A percentile compares a stretch with the other conserved stretches of the same genome.
Evolutionary conservation across 1,140 invertebrate genomes (phyloP).

Genomic region (Phymastichus coffea): DNA sequence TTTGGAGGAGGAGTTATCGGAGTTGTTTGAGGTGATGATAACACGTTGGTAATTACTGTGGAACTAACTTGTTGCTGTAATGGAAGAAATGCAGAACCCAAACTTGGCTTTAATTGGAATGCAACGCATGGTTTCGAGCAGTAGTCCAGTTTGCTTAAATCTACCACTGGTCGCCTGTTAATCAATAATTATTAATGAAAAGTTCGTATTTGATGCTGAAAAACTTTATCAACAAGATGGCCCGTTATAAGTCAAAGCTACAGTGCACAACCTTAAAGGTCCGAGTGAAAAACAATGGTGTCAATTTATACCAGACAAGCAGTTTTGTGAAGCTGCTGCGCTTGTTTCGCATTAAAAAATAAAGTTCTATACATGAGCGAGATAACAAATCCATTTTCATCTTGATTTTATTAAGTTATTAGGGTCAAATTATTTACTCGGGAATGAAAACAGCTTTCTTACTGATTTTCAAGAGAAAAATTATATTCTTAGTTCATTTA

Average conservation of each 20-base stretch:
- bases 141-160: constrained; percentile 56
- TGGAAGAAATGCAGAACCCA: constrained; percentile 79
- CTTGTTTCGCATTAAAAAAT: not conserved
- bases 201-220: not conserved
- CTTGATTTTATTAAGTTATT: no score
- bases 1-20: constrained; percentile 55
- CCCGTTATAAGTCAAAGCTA: no score
- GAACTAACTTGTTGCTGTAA: constrained; percentile 62
- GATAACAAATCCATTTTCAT: no score
- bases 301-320: not conserved
- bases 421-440: no score
- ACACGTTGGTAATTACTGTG: constrained; percentile 42
- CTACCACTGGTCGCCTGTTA: constrained; percentile 56
- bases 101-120: constrained; percentile 78
- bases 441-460: no score
- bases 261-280: no score
- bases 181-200: not conserved
- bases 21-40: constrained; percentile 49
- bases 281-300: not conserved
- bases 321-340: no score
- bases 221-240: constrained; percentile 6
- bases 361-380: no score
- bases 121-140: constrained; percentile 65
- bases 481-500: no score
- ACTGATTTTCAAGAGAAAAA: no score